These are phyloP conservation scores for Mizuhopecten yessoensis DNA, from an alignment of 1,140 invertebrate genomes.

Conservation along the genomic window DNA sequence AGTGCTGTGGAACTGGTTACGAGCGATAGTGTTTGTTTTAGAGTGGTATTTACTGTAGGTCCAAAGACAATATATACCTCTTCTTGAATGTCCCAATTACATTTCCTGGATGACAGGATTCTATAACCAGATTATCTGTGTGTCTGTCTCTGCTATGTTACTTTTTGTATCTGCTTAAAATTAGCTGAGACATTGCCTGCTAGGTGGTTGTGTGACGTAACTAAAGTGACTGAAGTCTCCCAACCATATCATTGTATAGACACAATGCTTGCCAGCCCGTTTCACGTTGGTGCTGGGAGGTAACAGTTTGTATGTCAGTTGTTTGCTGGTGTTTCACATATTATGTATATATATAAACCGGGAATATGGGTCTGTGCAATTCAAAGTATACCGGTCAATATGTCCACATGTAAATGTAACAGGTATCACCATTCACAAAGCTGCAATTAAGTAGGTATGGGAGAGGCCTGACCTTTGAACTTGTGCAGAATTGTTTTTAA, in stretches of 20 bases:
- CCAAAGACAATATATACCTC: neutral
- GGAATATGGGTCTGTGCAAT: neutral
- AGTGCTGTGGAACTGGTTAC: neutral
- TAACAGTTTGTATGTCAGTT: neutral
- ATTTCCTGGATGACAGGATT: neutral
- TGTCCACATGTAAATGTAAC: neutral
- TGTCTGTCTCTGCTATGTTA: too few relatives aligned
- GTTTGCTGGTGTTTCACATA: neutral
- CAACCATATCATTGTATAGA: neutral
- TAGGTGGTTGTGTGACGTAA: neutral
- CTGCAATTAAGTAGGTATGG: neutral
- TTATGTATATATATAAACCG: neutral
- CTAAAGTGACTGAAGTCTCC: neutral
- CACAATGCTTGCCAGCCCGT: neutral
- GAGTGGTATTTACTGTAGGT: neutral
- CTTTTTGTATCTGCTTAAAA: neutral
- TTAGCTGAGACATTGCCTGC: neutral
- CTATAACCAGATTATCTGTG: neutral
- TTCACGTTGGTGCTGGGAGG: neutral
- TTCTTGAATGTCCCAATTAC: neutral
- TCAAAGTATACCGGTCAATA: conserved; percentile 14
- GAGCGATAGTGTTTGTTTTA: neutral
- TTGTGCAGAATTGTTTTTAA: conserved; percentile 10
- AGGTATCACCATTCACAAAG: neutral
- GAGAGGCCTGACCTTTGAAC: too few relatives aligned